Percentiles rank a stretch among this genome's conserved stretches.
These are phyloP conservation scores for Cygnus atratus DNA, from an alignment of 2,113 vertebrate genomes.

Conservation along the genomic window DNA sequence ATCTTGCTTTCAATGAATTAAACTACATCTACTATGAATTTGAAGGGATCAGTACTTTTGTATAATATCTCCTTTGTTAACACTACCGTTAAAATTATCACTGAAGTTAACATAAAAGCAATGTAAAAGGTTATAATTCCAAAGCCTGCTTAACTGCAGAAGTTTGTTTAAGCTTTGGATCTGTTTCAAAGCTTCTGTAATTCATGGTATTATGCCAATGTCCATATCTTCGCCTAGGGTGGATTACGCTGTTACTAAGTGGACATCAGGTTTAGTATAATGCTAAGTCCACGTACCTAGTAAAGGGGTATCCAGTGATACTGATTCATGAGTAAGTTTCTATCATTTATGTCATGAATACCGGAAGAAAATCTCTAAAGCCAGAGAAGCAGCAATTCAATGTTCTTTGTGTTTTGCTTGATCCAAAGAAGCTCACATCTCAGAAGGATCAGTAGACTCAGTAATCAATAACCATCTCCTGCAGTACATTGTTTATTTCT, in stretches of 20 bases:
- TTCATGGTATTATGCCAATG: not conserved
- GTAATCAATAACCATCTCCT: not conserved
- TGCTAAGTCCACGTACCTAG: not conserved
- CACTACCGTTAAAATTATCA: not conserved
- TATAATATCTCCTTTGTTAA: not conserved
- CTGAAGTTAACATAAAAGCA: constrained; percentile 1
- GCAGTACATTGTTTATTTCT: not conserved
- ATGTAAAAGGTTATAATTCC: constrained; percentile 7
- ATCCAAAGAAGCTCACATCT: not conserved
- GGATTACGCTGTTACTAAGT: constrained; percentile 1
- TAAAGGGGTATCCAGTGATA: not conserved
- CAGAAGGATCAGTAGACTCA: not conserved
- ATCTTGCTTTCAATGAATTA: not conserved
- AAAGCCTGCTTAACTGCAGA: constrained; percentile 4
- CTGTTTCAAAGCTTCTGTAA: constrained; percentile 34
- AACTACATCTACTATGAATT: not conserved
- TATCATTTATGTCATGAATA: not conserved
- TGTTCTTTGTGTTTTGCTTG: not conserved
- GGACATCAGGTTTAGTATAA: not conserved
- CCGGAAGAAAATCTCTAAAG: not conserved
- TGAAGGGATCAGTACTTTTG: not conserved
- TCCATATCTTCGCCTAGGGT: not conserved
- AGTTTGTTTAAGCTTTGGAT: constrained; percentile 13
- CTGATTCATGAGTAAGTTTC: not conserved
- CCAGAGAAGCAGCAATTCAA: not conserved